Percentiles rank a stretch among this genome's conserved stretches.
Evolutionary conservation across 2,113 vertebrate genomes (phyloP).

Genomic region (Chloropsis cyanopogon): DNA sequence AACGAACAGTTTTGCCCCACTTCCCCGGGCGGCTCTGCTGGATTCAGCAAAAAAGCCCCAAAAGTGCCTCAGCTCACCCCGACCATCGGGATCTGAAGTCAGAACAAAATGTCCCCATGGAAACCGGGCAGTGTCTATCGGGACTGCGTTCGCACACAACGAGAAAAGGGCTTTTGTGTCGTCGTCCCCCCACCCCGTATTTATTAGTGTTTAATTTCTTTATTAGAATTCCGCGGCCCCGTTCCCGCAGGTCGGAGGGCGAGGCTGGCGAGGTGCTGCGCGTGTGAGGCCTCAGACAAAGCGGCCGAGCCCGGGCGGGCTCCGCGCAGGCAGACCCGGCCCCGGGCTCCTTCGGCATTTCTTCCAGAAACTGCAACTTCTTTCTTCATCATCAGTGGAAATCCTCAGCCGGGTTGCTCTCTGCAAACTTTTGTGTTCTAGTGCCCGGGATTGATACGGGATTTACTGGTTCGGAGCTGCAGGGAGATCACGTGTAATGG

Average conservation of each 20-base stretch:
- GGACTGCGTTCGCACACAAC: slow-evolving; percentile 33
- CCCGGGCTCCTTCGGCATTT: neutral
- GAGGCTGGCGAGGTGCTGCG: neutral
- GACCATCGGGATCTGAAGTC: slow-evolving; percentile 30
- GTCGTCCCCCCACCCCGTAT: neutral
- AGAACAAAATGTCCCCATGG: slow-evolving; percentile 77
- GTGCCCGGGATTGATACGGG: neutral
- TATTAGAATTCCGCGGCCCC: neutral
- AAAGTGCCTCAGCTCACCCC: slow-evolving; percentile 29
- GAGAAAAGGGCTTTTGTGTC: slow-evolving; percentile 64
- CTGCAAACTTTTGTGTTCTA: neutral
- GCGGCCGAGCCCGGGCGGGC: neutral
- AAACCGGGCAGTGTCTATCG: slow-evolving; percentile 73
- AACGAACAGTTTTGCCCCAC: neutral
- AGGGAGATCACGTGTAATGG: neutral
- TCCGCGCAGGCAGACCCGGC: neutral
- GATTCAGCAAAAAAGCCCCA: neutral
- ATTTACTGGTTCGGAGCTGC: neutral
- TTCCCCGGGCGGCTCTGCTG: neutral
- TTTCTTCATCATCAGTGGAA: neutral
- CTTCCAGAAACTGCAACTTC: neutral
- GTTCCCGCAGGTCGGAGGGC: neutral
- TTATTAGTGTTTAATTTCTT: slow-evolving; percentile 64
- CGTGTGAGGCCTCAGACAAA: slow-evolving; percentile 65
- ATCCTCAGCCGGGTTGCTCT: neutral